Percentiles rank a stretch among this genome's conserved stretches.
Evolutionary conservation across 2,797 vertebrate species (phyloP).

Genomic region (Hippoglossus hippoglossus): DNA sequence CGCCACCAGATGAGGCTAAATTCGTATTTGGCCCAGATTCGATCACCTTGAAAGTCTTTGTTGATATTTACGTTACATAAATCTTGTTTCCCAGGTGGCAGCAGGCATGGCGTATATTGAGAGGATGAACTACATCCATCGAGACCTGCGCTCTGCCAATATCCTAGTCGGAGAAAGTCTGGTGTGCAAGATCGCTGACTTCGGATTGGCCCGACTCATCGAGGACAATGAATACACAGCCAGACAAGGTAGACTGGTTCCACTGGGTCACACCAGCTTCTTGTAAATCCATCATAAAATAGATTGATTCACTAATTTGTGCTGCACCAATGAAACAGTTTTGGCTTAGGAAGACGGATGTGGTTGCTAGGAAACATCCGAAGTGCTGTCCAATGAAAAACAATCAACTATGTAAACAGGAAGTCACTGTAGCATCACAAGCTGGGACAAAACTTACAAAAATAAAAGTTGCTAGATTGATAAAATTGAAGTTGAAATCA

Average conservation of each 20-base stretch:
- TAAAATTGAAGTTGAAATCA: no score
- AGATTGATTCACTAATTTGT: not conserved
- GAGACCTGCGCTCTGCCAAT: conserved; percentile 97
- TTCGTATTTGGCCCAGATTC: no score
- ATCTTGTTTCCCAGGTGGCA: conserved; percentile 87
- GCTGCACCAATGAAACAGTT: not conserved
- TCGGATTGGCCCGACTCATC: conserved; percentile 95
- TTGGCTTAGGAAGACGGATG: not conserved
- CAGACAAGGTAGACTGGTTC: conserved; percentile 90
- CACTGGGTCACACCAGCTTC: not conserved
- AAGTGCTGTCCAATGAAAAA: not conserved
- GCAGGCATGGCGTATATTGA: conserved; percentile 99
- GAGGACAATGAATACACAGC: conserved; percentile 99
- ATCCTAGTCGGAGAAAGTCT: conserved; percentile 97
- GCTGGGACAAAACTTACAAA: no score
- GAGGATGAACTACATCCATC: conserved; percentile 99
- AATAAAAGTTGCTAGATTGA: no score
- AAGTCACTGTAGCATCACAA: no score
- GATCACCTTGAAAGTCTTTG: not conserved
- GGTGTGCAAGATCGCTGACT: conserved; percentile 99
- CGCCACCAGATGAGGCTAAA: no score
- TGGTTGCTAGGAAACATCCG: not conserved
- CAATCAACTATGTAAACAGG: not conserved
- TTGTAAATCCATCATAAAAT: not conserved
- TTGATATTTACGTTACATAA: not conserved